A percentile compares a stretch with the other conserved stretches of the same genome.
These are phyloP conservation scores for Scophthalmus maximus DNA, from an alignment of 2,113 vertebrate genomes.

Conservation along the genomic window DNA sequence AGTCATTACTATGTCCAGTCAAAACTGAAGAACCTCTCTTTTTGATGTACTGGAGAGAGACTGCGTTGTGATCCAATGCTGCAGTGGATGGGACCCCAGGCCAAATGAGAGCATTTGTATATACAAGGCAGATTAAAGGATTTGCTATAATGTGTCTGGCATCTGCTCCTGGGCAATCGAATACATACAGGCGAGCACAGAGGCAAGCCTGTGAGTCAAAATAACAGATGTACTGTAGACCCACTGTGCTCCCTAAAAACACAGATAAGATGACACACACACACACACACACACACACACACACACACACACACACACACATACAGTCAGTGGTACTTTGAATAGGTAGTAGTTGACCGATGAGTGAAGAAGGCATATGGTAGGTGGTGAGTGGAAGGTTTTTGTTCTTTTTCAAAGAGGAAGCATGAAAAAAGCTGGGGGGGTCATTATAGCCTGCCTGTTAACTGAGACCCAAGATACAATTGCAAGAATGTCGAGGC, in stretches of 20 bases:
- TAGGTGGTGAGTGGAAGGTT: conserved; percentile 60
- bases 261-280: conserved; percentile 48
- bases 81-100: conserved; percentile 33
- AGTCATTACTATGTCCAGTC: conserved; percentile 12
- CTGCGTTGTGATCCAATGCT: conserved; percentile 50
- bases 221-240: conserved; percentile 72
- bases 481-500: conserved; percentile 58
- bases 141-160: conserved; percentile 71
- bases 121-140: conserved; percentile 77
- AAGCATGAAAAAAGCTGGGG: conserved; percentile 45
- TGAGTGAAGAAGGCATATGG: conserved; percentile 48
- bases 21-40: conserved; percentile 7
- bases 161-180: conserved; percentile 72
- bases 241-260: conserved; percentile 35
- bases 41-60: conserved; percentile 35
- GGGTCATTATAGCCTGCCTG: conserved; percentile 48
- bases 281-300: conserved; percentile 27
- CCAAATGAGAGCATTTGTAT: conserved; percentile 69
- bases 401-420: conserved; percentile 61
- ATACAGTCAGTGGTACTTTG: conserved; percentile 39
- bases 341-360: conserved; percentile 50
- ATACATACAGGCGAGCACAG: conserved; percentile 47
- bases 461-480: conserved; percentile 69
- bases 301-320: conserved; percentile 40
- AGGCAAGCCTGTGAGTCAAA: conserved; percentile 41